phyloP scores from a whole-genome alignment of 2,113 vertebrate genomes.

The Indri indri region DNA sequence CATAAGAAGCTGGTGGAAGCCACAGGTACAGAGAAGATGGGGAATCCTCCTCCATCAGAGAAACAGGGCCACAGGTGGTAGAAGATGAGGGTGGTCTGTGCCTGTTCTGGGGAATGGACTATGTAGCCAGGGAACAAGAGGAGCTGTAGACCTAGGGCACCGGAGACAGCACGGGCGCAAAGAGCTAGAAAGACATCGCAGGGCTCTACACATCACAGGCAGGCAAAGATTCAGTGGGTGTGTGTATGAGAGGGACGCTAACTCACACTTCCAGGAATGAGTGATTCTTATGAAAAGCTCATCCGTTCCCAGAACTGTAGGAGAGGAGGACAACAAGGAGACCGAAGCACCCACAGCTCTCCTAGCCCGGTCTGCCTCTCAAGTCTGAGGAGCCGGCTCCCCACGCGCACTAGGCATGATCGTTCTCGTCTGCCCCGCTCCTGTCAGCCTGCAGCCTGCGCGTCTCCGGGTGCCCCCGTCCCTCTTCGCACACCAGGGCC shows the following conservation, averaged over 20 bases:
- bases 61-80: conserved; percentile 70
- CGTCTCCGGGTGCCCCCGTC: not conserved
- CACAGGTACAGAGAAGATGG: conserved; percentile 44
- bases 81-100: not conserved
- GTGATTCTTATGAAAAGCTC: conserved; percentile 39
- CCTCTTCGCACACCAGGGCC: not conserved
- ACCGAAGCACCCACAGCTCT: not conserved
- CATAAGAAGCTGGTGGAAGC: conserved; percentile 11
- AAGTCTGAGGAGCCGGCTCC: conserved; percentile 1
- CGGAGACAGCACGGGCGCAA: not conserved
- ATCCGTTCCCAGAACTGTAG: conserved; percentile 14
- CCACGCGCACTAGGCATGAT: not conserved
- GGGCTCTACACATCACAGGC: not conserved
- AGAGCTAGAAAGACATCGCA: not conserved
- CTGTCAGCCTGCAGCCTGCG: conserved; percentile 44
- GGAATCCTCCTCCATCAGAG: not conserved
- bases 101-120: not conserved
- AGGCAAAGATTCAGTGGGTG: conserved; percentile 58
- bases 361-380: not conserved
- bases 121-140: not conserved
- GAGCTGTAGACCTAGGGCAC: not conserved
- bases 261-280: conserved; percentile 68
- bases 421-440: not conserved
- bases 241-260: conserved; percentile 52
- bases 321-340: not conserved